phyloP scores from a whole-genome alignment of 2,888 invertebrate genomes.

The Acrocera orbiculus region DNA sequence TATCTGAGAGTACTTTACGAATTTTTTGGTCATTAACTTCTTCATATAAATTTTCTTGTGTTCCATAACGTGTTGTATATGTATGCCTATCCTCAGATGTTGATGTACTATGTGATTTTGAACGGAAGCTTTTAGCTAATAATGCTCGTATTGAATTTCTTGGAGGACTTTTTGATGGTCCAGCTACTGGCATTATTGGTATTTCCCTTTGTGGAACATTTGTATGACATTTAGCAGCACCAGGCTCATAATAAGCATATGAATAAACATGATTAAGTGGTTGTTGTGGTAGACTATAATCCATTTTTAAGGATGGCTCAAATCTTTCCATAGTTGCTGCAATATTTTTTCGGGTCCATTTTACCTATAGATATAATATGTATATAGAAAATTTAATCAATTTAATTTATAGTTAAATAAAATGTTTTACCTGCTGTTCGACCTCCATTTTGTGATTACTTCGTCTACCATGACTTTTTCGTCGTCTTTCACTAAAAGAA shows the following conservation, averaged over 20 bases:
- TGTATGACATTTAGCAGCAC: constrained; percentile 41
- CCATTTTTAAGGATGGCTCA: constrained; percentile 31
- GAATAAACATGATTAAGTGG: constrained; percentile 45
- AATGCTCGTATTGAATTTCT: constrained; percentile 28
- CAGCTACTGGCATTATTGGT: constrained; percentile 14
- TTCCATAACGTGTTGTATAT: constrained; percentile 61
- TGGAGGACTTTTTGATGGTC: constrained; percentile 28
- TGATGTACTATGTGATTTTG: constrained; percentile 18
- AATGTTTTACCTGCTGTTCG: constrained; percentile 25
- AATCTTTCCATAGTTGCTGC: constrained; percentile 47
- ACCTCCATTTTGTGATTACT: constrained; percentile 29
- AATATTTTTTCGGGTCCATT: constrained; percentile 45
- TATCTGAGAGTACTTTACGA: constrained; percentile 31
- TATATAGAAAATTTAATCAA: not conserved
- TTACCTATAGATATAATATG: constrained; percentile 23
- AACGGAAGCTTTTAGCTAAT: constrained; percentile 27
- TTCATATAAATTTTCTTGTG: constrained; percentile 44
- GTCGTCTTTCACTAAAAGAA: constrained; percentile 23
- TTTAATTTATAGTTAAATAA: not conserved
- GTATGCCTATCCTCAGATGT: constrained; percentile 38
- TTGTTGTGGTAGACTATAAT: constrained; percentile 2
- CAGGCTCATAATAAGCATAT: constrained; percentile 66
- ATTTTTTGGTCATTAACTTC: constrained; percentile 31
- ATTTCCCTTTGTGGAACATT: constrained; percentile 38
- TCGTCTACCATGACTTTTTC: constrained; percentile 25